Evolutionary conservation across 2,888 invertebrate species (phyloP).

Genomic region (Ornithoptera alexandrae): DNA sequence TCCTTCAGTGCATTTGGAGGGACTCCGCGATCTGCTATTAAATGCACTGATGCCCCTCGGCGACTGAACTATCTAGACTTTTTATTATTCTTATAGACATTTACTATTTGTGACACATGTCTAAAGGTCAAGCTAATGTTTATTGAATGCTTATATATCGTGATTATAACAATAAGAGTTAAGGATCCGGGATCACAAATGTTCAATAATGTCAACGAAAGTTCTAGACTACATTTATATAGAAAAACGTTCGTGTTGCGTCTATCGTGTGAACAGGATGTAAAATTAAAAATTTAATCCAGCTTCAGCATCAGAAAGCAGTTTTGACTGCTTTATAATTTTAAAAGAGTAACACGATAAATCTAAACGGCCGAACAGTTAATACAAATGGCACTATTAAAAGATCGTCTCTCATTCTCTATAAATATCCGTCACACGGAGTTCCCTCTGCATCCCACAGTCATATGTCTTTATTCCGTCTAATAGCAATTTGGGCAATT

Average conservation of each 20-base stretch:
- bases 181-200: background rate
- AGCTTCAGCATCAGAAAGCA: conserved; percentile 12
- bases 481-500: conserved; percentile 80
- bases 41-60: too few relatives aligned
- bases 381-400: conserved; percentile 68
- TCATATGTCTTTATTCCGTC: conserved; percentile 78
- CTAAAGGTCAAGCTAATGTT: too few relatives aligned
- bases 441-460: conserved; percentile 44
- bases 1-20: too few relatives aligned
- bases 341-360: conserved; percentile 25
- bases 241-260: background rate
- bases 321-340: conserved; percentile 17
- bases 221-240: too few relatives aligned
- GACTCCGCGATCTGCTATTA: too few relatives aligned
- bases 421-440: conserved; percentile 40
- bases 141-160: too few relatives aligned
- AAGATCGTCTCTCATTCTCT: conserved; percentile 66
- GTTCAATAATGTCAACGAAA: background rate
- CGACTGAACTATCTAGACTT: too few relatives aligned
- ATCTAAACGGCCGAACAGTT: conserved; percentile 36
- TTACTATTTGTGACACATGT: too few relatives aligned
- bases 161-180: background rate
- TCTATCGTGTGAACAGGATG: background rate
- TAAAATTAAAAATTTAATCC: background rate
- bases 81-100: too few relatives aligned